A percentile compares a stretch with the other conserved stretches of the same genome.
phyloP scores from a whole-genome alignment of 1,140 invertebrate species.

The Tribolium madens region DNA sequence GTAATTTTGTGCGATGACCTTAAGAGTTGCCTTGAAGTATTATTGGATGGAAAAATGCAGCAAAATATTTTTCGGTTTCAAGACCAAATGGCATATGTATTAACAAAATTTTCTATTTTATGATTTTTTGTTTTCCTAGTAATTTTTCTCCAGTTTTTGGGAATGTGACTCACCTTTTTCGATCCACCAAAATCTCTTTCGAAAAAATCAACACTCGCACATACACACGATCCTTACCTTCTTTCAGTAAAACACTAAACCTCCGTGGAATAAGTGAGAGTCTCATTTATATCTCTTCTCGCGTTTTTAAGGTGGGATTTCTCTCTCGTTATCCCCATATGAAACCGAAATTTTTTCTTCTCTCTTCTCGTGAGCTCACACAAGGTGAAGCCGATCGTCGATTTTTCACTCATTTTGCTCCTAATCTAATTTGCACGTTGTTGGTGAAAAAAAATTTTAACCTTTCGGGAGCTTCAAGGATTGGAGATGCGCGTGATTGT shows the following conservation, averaged over 20 bases:
- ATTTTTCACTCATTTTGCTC: neutral
- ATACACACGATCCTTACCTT: slow-evolving; percentile 27
- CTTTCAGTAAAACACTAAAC: slow-evolving; percentile 19
- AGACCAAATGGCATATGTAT: too few relatives aligned
- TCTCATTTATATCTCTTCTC: slow-evolving; percentile 31
- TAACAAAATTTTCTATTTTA: too few relatives aligned
- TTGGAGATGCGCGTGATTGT: neutral
- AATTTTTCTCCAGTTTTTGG: neutral
- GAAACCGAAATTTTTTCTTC: slow-evolving; percentile 23
- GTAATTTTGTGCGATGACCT: slow-evolving; percentile 27
- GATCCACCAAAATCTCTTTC: neutral
- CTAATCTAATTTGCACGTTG: neutral
- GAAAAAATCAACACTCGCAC: neutral
- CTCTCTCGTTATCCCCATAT: slow-evolving; percentile 32
- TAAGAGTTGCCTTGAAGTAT: neutral
- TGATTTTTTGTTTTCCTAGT: neutral
- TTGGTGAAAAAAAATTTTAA: neutral
- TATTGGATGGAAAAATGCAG: neutral
- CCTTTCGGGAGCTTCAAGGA: neutral
- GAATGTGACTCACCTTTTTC: neutral
- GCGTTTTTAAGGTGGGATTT: slow-evolving; percentile 33
- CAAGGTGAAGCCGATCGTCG: neutral
- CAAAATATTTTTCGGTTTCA: neutral
- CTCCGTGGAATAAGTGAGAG: slow-evolving; percentile 16
- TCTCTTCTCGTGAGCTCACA: neutral